Conservation (phyloP, 2,888 invertebrate genomes). For the Orthosia incerta region DNA sequence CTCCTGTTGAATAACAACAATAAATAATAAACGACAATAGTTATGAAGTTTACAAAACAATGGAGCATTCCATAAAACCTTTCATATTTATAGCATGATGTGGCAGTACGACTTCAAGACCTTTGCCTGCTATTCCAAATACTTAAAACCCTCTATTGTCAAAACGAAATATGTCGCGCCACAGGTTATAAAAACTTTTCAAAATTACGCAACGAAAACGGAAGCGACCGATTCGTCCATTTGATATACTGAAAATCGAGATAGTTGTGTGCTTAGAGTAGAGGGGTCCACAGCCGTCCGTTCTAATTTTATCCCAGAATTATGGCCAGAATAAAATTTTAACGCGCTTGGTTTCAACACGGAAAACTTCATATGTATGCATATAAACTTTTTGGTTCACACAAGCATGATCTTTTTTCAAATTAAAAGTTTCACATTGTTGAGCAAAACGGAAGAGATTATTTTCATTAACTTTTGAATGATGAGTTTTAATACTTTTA, state of each 20-base stretch:
- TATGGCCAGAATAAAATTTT: conserved; percentile 65
- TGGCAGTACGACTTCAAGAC: neutral
- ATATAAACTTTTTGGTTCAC: conserved; percentile 52
- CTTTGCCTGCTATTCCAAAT: neutral
- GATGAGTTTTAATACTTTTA: conserved; percentile 38
- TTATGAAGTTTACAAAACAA: conserved; percentile 32
- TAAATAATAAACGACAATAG: conserved; percentile 22
- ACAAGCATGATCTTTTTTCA: conserved; percentile 54
- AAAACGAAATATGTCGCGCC: conserved; percentile 18
- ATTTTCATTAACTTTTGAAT: conserved; percentile 45
- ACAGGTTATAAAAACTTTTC: conserved; percentile 35
- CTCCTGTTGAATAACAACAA: conserved; percentile 46
- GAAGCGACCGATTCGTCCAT: conserved; percentile 50
- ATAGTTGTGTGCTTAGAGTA: conserved; percentile 61
- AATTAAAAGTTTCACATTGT: conserved; percentile 56
- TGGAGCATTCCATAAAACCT: conserved; percentile 10
- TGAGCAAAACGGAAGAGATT: conserved; percentile 43
- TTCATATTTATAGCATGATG: too few relatives aligned
- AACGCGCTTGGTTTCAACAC: conserved; percentile 54
- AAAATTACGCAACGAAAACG: conserved; percentile 32
- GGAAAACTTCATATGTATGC: conserved; percentile 58
- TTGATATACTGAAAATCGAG: conserved; percentile 58
- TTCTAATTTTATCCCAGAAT: conserved; percentile 65
- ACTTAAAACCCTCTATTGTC: conserved; percentile 25
- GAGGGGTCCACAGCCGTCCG: conserved; percentile 53